Evolutionary conservation across 2,888 invertebrate species (phyloP), one percentile per base, ranked within the genome.

Genomic region (Cheilosia variabilis): DNA sequence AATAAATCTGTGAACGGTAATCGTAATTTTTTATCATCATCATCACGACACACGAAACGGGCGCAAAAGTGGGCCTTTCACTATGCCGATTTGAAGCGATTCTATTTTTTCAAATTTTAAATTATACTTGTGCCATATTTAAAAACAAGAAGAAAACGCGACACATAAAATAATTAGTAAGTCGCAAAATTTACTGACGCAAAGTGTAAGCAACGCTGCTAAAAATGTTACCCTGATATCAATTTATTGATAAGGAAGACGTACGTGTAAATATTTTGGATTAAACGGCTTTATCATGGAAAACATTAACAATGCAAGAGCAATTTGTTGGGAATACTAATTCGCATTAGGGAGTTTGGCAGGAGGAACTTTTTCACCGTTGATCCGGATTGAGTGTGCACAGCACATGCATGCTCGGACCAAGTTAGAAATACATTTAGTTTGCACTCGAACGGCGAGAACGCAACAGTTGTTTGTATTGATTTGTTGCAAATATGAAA

Each of bases 201-300:
- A 4, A 0, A 62, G 4, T 7, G 17, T 31, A 27, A 17, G 45
- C 17, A 43, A 9, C 31, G 1, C 17, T 5, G 15, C 10, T 34
- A n/a, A 15, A 24, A 41, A 58, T 27, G 27, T 1, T n/a, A n/a
- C 4, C 3, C 17, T 65, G 50, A 65, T 65, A 65, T 24, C 65
- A 52, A 52, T 13, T 5, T 7, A 31, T 6, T 31, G 31, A 31
- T 65, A 65, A 65, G 52, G 9, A 65, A 45, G 17, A 45, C 10
- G 3, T 60, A 37, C 9, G 34, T 57, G 17, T 1, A 22, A 45
- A 5, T 24, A 2, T 17, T 60, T n/a, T 2, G n/a, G n/a, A 60
- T 60, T 45, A 17, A 17, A 15, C 43, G 43, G n/a, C 43, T 43
- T n/a, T 43, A 7, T 43, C n/a, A 43, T 13, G 3, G 13, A 37